A percentile compares a stretch with the other conserved stretches of the same genome.
Conservation (phyloP, 1,140 invertebrate species). For the Scaptomyza hsui region DNA sequence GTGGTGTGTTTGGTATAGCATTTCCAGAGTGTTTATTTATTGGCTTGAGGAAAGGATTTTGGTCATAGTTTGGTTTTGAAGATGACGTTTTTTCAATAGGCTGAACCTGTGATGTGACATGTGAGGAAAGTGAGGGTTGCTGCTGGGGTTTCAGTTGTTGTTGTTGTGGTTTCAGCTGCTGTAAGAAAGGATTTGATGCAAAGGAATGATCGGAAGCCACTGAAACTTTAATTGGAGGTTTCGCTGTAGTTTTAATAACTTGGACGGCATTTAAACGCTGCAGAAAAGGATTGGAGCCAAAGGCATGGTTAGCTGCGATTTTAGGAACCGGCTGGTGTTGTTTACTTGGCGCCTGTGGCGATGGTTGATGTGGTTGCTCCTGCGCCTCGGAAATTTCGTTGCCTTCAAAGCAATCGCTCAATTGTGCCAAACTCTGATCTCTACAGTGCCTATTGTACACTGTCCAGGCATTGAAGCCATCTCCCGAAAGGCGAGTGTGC, state of each 20-base stretch:
- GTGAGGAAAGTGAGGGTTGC: neutral
- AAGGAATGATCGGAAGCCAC: constrained; percentile 29
- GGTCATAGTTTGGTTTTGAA: constrained; percentile 24
- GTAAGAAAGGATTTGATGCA: constrained; percentile 54
- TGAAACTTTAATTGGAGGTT: neutral
- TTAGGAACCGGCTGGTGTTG: neutral
- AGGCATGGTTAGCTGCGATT: constrained; percentile 5
- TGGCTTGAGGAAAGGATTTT: constrained; percentile 60
- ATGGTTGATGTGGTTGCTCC: constrained; percentile 11
- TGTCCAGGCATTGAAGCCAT: constrained; percentile 89
- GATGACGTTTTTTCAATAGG: neutral
- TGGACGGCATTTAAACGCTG: neutral
- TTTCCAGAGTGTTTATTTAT: constrained; percentile 2
- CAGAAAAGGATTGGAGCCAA: constrained; percentile 22
- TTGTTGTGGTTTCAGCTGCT: constrained; percentile 19
- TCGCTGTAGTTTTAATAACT: constrained; percentile 1
- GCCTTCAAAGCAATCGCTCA: constrained; percentile 50
- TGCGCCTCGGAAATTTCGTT: constrained; percentile 54
- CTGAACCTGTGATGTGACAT: neutral
- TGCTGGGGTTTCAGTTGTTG: constrained; percentile 15
- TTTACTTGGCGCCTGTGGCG: constrained; percentile 1
- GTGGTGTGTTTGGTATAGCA: neutral
- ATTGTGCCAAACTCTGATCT: constrained; percentile 23
- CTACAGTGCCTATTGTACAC: constrained; percentile 36
- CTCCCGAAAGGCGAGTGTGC: constrained; percentile 86